A percentile compares a stretch with the other conserved stretches of the same genome.
Conservation (phyloP, 2,797 vertebrate genomes). For the Tamandua tetradactyla region DNA sequence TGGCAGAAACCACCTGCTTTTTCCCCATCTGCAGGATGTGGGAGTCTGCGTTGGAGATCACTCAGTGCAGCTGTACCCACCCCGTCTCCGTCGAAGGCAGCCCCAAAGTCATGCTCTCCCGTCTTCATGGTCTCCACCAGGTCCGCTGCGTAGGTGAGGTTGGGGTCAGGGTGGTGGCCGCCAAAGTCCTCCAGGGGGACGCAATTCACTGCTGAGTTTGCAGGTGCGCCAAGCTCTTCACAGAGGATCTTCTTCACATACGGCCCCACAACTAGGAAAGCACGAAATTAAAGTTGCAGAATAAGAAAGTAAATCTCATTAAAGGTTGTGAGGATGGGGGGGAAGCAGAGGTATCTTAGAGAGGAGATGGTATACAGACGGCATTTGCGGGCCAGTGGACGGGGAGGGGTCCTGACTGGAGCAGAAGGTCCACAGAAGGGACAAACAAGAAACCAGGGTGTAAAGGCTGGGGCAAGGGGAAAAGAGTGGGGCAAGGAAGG, state of each 20-base stretch:
- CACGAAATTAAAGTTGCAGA: not conserved
- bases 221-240: conserved; percentile 96
- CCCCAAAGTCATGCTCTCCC: conserved; percentile 96
- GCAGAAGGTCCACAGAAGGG: not conserved
- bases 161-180: conserved; percentile 98
- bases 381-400: not conserved
- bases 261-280: conserved; percentile 92
- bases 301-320: not conserved
- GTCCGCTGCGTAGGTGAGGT: conserved; percentile 96
- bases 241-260: conserved; percentile 98
- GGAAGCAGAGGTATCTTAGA: not conserved
- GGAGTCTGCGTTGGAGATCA: not conserved
- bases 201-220: conserved; percentile 95
- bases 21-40: not conserved
- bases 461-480: not conserved
- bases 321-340: not conserved
- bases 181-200: conserved; percentile 96
- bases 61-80: conserved; percentile 83
- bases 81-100: conserved; percentile 98
- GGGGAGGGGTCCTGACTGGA: not conserved
- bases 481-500: not conserved
- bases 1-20: not conserved
- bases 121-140: conserved; percentile 97
- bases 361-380: not conserved
- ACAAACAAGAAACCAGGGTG: not conserved